Percentiles rank a stretch among this genome's conserved stretches.
These are phyloP conservation scores for Trichoplax adhaerens DNA, from an alignment of 37 sponge, comb jelly and placozoan species.

Conservation along the genomic window DNA sequence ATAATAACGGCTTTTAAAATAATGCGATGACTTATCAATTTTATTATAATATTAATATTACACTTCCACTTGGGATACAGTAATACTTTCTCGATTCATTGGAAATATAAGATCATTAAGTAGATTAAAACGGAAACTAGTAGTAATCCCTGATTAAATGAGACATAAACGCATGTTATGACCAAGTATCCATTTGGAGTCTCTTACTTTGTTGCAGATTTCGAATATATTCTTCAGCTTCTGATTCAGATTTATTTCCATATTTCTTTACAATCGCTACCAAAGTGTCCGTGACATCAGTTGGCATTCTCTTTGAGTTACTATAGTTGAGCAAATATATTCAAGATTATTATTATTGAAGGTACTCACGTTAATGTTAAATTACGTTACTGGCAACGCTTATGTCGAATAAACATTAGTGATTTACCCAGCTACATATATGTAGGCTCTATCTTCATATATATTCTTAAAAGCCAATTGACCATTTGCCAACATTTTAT, in stretches of 20 bases:
- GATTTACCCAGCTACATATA: constrained; percentile 78
- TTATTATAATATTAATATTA: too few relatives aligned
- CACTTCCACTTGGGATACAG: too few relatives aligned
- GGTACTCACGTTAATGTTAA: too few relatives aligned
- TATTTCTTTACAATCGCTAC: constrained; percentile 17
- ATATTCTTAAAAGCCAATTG: constrained; percentile 53
- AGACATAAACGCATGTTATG: constrained; percentile 5
- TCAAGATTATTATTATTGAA: too few relatives aligned
- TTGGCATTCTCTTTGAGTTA: constrained; percentile 79
- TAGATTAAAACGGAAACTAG: too few relatives aligned
- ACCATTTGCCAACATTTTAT: constrained; percentile 49
- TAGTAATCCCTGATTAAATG: too few relatives aligned
- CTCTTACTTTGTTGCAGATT: constrained; percentile 27
- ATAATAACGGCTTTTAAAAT: too few relatives aligned
- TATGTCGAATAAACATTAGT: too few relatives aligned
- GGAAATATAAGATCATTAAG: too few relatives aligned
- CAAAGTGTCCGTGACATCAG: constrained; percentile 53
- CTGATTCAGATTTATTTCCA: constrained; percentile 20
- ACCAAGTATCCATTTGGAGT: constrained; percentile 83
- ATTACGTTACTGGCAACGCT: too few relatives aligned
- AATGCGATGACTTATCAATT: too few relatives aligned
- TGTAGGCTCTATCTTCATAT: constrained; percentile 22
- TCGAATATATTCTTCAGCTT: constrained; percentile 33
- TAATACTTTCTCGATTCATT: too few relatives aligned
- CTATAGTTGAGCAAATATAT: constrained; percentile 14